Base-by-base conservation (phyloP, 2,113 vertebrate genomes). In the Anguilla japonica region DNA sequence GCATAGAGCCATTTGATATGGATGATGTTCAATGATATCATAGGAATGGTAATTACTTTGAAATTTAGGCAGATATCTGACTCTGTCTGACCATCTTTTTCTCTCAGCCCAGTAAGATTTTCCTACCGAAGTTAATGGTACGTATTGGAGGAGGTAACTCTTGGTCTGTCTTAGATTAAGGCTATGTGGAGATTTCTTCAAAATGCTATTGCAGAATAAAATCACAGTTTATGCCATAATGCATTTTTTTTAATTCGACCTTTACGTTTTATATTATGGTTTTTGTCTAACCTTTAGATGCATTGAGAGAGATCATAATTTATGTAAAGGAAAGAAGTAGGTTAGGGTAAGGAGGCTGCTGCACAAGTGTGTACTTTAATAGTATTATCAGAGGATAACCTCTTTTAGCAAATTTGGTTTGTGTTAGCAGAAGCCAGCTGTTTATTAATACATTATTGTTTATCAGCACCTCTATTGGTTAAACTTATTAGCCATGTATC, bases 1-100 rank as follows among this genome's bases (percentile, higher is more conserved):
- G 71, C 71, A 75, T 13, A 75, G 26, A 75, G n/a, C 71, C n/a
- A 75, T 34, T 75, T n/a, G n/a, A 75, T 75, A 75, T 75, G 71
- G 71, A 26, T 34, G n/a, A 75, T 75, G 71, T 75, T 26, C 71
- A 75, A n/a, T 75, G 71, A 75, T 75, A 14, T 29, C 71, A 34
- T n/a, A 13, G n/a, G 71, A 75, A 75, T 75, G 71, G 34, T 75
- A 75, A 75, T 75, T 75, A 75, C 20, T 75, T 11, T 29, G 71
- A 34, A 75, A 75, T 34, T 75, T 34, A 34, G n/a, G 11, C 71
- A 75, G 71, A 75, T 34, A 75, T 75, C 71, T 75, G 4, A 75
- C 7, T 29, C 71, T 34, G 26, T 29, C 26, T 3, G 29, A 14
- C n/a, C n/a, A 13, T 34, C 7, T 75, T 75, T 67, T 75, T 26